Evolutionary conservation across 2,113 vertebrate species (phyloP).

Genomic region (Nanorana parkeri): DNA sequence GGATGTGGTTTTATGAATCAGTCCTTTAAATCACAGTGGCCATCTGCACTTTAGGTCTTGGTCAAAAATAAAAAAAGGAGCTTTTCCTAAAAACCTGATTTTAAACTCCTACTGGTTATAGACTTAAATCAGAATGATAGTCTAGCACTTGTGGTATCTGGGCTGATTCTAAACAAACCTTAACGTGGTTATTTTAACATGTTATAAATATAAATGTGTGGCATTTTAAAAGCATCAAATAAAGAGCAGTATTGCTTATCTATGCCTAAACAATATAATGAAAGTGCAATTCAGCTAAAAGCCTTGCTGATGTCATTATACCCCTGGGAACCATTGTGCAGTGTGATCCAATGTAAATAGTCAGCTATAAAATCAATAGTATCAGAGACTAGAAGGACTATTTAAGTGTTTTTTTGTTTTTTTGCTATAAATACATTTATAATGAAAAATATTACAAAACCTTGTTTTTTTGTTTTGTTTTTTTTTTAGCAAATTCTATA

Average conservation of each 20-base stretch:
- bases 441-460: too few relatives aligned
- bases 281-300: neutral
- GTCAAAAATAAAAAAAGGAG: constrained; percentile 1
- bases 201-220: neutral
- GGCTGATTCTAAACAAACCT: neutral
- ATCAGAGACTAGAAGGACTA: too few relatives aligned
- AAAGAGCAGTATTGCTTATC: neutral
- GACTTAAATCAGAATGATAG: neutral
- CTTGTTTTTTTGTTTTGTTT: too few relatives aligned
- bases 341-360: neutral
- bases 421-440: too few relatives aligned
- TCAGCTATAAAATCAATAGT: too few relatives aligned
- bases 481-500: too few relatives aligned
- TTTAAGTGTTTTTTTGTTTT: too few relatives aligned
- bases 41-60: constrained; percentile 57
- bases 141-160: neutral
- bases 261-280: neutral
- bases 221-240: neutral
- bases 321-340: neutral
- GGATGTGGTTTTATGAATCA: constrained; percentile 64
- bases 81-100: neutral
- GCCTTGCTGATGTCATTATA: neutral
- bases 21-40: constrained; percentile 15
- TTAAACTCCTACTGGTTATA: neutral
- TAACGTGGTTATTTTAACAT: too few relatives aligned